These are phyloP conservation scores for Lagria hirta DNA, from an alignment of 2,888 invertebrate genomes.

Conservation along the genomic window DNA sequence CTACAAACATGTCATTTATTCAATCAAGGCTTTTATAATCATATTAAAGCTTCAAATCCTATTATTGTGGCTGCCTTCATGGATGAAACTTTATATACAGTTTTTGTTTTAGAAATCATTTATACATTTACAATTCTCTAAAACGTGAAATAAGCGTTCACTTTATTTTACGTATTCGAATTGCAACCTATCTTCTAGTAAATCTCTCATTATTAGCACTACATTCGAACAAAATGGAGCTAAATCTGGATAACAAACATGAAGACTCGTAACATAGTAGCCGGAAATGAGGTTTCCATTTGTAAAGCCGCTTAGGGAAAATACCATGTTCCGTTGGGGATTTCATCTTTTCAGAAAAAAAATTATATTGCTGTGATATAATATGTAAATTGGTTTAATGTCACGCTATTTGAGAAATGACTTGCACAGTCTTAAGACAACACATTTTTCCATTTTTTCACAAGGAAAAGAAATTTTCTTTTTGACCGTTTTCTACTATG, in stretches of 20 bases:
- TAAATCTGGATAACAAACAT: conserved; percentile 28
- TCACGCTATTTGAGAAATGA: conserved; percentile 11
- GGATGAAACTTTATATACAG: too few relatives aligned
- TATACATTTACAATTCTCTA: too few relatives aligned
- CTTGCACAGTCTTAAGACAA: conserved; percentile 15
- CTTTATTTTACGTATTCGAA: too few relatives aligned
- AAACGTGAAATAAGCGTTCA: too few relatives aligned
- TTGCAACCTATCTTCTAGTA: conserved; percentile 24
- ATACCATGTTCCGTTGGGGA: conserved; percentile 19
- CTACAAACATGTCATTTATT: too few relatives aligned
- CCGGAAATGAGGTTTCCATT: conserved; percentile 28
- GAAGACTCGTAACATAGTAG: conserved; percentile 17
- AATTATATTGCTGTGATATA: conserved; percentile 17
- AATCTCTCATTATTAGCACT: conserved; percentile 29
- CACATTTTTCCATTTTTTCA: too few relatives aligned
- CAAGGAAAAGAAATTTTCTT: conserved; percentile 6
- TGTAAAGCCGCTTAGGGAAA: conserved; percentile 28
- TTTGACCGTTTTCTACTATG: conserved; percentile 9
- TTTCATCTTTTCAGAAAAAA: conserved; percentile 12
- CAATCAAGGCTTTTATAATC: too few relatives aligned
- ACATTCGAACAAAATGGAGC: conserved; percentile 18
- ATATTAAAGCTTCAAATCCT: too few relatives aligned
- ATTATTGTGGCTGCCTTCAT: too few relatives aligned
- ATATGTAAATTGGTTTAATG: conserved; percentile 20
- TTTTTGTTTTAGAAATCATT: too few relatives aligned